A percentile compares a stretch with the other conserved stretches of the same genome.
Evolutionary conservation across 2,888 invertebrate genomes (phyloP).

Genomic region (Drosophila leonis): DNA sequence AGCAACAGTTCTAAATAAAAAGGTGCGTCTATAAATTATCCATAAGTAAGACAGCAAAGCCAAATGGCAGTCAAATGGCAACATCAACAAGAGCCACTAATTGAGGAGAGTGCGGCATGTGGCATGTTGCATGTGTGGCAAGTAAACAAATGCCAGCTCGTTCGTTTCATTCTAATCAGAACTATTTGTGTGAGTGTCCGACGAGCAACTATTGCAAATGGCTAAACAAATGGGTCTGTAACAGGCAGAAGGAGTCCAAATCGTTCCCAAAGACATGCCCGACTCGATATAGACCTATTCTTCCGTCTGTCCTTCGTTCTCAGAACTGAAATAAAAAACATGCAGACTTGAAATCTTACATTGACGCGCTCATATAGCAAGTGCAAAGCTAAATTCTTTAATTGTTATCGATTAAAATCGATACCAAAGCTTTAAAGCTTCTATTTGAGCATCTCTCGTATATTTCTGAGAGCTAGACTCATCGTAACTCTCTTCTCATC

Average conservation of each 20-base stretch:
- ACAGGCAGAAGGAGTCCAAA: not conserved
- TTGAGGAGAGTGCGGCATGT: conserved; percentile 22
- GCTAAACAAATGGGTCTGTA: not conserved
- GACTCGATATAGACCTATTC: not conserved
- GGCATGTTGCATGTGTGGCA: conserved; percentile 32
- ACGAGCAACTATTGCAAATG: not conserved
- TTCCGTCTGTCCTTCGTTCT: not conserved
- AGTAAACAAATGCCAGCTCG: conserved; percentile 58
- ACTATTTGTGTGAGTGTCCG: conserved; percentile 16
- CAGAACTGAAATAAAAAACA: not conserved
- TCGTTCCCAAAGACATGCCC: not conserved
- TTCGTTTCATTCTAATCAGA: conserved; percentile 23
- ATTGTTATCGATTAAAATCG: not conserved
- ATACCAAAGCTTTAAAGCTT: not conserved
- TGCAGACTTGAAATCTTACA: not conserved
- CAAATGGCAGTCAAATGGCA: conserved; percentile 58
- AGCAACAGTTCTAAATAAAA: conserved; percentile 50
- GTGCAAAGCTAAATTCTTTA: too few species aligned
- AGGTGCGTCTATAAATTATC: conserved; percentile 71
- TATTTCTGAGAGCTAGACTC: too few species aligned
- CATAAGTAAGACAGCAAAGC: conserved; percentile 55
- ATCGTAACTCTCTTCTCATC: too few species aligned
- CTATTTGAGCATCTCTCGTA: not conserved
- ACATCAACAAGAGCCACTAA: conserved; percentile 40
- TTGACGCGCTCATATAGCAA: too few species aligned